Evolutionary conservation across 2,888 invertebrate species (phyloP), one percentile per base, ranked within the genome.

Genomic region (Eretmocerus hayati): DNA sequence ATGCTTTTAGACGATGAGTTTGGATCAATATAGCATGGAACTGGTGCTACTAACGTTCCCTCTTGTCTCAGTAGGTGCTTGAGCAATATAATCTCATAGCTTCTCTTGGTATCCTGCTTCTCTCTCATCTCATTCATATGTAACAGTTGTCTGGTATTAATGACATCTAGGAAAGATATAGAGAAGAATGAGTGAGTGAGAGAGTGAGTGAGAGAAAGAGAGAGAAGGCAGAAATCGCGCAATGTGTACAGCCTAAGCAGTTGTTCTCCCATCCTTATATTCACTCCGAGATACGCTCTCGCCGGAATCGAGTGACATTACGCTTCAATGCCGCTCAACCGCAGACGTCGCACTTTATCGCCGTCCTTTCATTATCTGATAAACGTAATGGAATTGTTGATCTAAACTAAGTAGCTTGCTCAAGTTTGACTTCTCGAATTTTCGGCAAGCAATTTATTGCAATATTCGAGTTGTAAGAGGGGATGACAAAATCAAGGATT

Each of bases 1-100:
- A 71, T 68, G 69, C 71, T 71, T 71, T 71, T 70, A 71, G 71
- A 66, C 67, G 69, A 71, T 71, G 71, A 71, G 66, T 64, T 65
- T 58, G 61, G 63, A 64, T 67, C 63, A 63, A 64, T 60, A 60
- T 62, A 61, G 62, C 62, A 16, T 15, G 21, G 19, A 19, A 18
- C 19, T n/a, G 30, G n/a, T n/a, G n/a, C n/a, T n/a, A n/a, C n/a
- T 63, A 62, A 64, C 62, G 63, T 64, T 63, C 59, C 48, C 49
- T 39, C 46, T 50, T 43, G 46, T 55, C n/a, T n/a, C n/a, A n/a
- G n/a, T n/a, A n/a, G n/a, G n/a, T n/a, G n/a, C n/a, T n/a, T n/a
- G n/a, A n/a, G n/a, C n/a, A n/a, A n/a, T n/a, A n/a, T n/a, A n/a
- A n/a, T 62, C 56, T 8, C 22, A 33, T 20, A 3, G 33, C 23